Conservation (phyloP, 2,113 vertebrate genomes). For the Isichthys henryi region DNA sequence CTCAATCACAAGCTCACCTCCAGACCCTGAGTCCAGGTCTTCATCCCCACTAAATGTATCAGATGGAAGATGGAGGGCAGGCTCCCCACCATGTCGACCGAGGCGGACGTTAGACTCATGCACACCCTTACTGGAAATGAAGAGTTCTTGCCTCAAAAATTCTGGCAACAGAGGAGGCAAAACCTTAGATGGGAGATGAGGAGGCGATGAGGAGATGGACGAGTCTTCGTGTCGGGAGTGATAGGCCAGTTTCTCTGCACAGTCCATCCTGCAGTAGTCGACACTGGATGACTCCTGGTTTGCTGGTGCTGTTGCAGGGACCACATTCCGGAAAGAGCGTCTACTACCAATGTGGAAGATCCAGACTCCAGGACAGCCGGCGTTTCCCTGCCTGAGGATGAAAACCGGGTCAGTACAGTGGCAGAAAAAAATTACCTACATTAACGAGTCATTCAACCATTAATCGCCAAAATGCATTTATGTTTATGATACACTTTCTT, state of each 20-base stretch:
- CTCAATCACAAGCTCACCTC: constrained; percentile 59
- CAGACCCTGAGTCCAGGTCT: constrained; percentile 60
- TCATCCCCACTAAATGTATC: constrained; percentile 66
- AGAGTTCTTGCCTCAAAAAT: constrained; percentile 7
- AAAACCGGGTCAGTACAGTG: not conserved
- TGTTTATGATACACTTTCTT: not conserved
- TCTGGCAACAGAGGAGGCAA: constrained; percentile 6
- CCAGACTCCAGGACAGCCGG: constrained; percentile 78
- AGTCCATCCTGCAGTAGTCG: constrained; percentile 47
- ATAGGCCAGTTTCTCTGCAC: constrained; percentile 48
- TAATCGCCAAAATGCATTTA: not conserved
- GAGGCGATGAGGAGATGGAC: constrained; percentile 28
- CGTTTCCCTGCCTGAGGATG: constrained; percentile 71
- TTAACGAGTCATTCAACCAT: not conserved
- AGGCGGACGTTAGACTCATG: not conserved
- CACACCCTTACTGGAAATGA: not conserved
- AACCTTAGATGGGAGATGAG: constrained; percentile 36
- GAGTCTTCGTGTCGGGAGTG: constrained; percentile 51
- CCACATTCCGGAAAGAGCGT: constrained; percentile 62
- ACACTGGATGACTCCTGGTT: constrained; percentile 21
- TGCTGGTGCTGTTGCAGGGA: constrained; percentile 48
- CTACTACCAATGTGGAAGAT: constrained; percentile 77
- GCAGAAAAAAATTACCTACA: not conserved
- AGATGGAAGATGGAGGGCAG: constrained; percentile 35
- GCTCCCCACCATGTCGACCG: not conserved